A percentile compares a stretch with the other conserved stretches of the same genome.
These are phyloP conservation scores for Neotragus pygmaeus DNA, from an alignment of 2,113 vertebrate species.

Conservation along the genomic window DNA sequence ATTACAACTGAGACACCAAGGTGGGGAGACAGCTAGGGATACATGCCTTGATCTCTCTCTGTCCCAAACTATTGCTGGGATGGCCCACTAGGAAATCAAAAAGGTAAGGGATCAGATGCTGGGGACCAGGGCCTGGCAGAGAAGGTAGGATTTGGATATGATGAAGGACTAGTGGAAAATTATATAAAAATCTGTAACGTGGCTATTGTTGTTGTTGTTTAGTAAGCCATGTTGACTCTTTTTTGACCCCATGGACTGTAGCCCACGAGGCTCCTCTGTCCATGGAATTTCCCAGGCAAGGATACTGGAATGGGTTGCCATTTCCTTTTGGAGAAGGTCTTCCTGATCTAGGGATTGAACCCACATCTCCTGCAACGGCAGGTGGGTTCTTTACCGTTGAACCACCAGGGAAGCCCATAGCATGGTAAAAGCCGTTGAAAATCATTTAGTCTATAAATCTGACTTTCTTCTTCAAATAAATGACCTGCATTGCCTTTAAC, in stretches of 20 bases:
- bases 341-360: background rate
- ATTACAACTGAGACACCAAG: background rate
- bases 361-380: background rate
- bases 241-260: background rate
- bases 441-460: background rate
- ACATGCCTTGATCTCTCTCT: too few relatives aligned
- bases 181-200: background rate
- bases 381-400: background rate
- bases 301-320: background rate
- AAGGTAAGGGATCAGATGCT: background rate
- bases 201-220: background rate
- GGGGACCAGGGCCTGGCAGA: background rate
- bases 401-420: background rate
- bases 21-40: background rate
- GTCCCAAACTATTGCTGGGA: background rate
- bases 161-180: background rate
- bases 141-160: background rate
- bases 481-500: background rate
- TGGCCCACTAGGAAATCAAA: too few relatives aligned
- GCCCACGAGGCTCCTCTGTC: background rate
- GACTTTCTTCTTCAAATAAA: background rate
- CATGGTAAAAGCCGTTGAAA: background rate
- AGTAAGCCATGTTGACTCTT: background rate
- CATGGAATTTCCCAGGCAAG: background rate
- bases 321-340: background rate